Percentiles rank a stretch among this genome's conserved stretches.
Evolutionary conservation across 35 echinoderm and acorn worm species (phyloP).

Genomic region (Hemicentrotus pulcherrimus): DNA sequence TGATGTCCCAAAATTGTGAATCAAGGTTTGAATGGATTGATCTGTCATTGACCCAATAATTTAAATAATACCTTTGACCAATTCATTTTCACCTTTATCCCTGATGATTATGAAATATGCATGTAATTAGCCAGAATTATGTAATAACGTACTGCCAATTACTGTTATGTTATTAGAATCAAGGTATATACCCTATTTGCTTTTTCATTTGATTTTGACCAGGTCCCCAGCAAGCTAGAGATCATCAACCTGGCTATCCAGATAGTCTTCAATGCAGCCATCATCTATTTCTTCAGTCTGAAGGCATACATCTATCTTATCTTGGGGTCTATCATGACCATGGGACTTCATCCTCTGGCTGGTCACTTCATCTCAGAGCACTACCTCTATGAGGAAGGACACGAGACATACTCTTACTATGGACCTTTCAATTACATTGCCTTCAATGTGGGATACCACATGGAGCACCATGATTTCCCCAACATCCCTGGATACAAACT

Average conservation of each 20-base stretch:
- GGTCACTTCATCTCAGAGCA: constrained; percentile 99
- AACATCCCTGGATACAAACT: constrained; percentile 90
- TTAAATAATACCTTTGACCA: too few species aligned
- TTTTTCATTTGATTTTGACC: neutral
- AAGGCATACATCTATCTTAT: constrained; percentile 87
- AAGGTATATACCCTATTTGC: too few species aligned
- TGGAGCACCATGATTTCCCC: constrained; percentile 99
- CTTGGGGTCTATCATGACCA: constrained; percentile 72
- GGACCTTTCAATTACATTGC: constrained; percentile 90
- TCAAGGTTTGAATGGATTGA: too few species aligned
- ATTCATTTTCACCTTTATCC: too few species aligned
- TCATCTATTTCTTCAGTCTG: constrained; percentile 71
- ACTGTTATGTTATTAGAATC: too few species aligned
- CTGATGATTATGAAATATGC: too few species aligned
- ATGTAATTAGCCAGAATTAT: too few species aligned
- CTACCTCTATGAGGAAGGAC: constrained; percentile 89
- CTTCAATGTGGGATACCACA: constrained; percentile 99
- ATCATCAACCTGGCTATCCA: constrained; percentile 77
- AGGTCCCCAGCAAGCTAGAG: constrained; percentile 71
- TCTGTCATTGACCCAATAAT: too few species aligned
- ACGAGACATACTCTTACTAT: constrained; percentile 96
- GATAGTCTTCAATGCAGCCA: constrained; percentile 77
- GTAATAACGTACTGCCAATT: too few species aligned
- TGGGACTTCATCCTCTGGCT: constrained; percentile 96
- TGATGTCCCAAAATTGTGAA: too few species aligned